A percentile compares a stretch with the other conserved stretches of the same genome.
These are phyloP conservation scores for Lycaena phlaeas DNA, from an alignment of 2,888 invertebrate genomes.

Conservation along the genomic window DNA sequence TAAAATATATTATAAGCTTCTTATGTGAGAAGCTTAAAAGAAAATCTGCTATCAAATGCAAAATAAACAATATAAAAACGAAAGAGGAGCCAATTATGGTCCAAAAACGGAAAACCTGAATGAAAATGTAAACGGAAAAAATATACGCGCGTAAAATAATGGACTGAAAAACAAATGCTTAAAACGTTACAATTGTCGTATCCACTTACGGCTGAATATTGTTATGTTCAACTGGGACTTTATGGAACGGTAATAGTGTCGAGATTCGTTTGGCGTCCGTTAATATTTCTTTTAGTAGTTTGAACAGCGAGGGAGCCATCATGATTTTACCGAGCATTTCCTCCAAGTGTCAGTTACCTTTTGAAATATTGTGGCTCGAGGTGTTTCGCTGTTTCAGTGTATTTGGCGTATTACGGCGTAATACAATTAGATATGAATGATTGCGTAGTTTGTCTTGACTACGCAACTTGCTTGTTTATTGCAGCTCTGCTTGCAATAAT, in stretches of 20 bases:
- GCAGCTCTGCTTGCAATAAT: no score
- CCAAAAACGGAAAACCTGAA: background rate
- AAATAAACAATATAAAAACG: conserved; percentile 3
- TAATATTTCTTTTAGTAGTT: background rate
- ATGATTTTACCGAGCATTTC: background rate
- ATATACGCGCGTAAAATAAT: background rate
- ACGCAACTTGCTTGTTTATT: no score
- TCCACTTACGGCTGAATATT: background rate
- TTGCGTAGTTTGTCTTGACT: no score
- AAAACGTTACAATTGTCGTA: conserved; percentile 3
- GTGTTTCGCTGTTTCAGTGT: no score
- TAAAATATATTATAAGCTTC: no score
- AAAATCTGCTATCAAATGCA: no score
- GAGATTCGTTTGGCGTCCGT: background rate
- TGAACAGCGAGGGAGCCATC: background rate
- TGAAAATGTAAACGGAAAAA: conserved; percentile 3
- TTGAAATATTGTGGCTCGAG: no score
- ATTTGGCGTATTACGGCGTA: no score
- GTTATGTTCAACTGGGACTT: background rate
- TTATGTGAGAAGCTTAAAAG: no score
- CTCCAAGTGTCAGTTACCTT: background rate
- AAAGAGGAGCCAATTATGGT: conserved; percentile 1
- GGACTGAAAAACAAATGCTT: conserved; percentile 1
- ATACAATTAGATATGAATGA: no score
- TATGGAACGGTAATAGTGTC: background rate